A percentile compares a stretch with the other conserved stretches of the same genome.
Conservation (phyloP, 2,797 vertebrate species). For the Pseudochirops cupreus region DNA sequence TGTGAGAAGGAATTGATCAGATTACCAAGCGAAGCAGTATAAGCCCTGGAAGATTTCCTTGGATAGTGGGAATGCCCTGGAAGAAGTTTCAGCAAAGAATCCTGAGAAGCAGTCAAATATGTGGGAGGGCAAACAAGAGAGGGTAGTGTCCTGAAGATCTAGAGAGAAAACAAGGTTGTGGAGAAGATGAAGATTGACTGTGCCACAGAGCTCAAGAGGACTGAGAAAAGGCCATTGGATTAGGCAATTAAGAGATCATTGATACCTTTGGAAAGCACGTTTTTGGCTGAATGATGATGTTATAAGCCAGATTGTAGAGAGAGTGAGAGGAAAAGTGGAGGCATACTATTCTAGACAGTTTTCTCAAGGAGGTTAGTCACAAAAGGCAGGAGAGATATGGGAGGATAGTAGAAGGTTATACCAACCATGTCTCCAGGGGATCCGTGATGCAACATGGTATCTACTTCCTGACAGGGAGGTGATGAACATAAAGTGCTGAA, state of each 20-base stretch:
- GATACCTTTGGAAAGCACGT: background rate
- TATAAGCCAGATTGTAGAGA: background rate
- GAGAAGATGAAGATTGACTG: background rate
- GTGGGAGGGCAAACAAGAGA: background rate
- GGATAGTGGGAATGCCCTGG: background rate
- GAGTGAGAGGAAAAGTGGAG: too few relatives aligned
- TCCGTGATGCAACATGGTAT: background rate
- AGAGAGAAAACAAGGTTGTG: background rate
- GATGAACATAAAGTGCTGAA: background rate
- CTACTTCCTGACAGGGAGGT: background rate
- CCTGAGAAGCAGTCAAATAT: background rate
- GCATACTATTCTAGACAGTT: too few relatives aligned
- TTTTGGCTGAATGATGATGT: background rate
- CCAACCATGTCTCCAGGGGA: background rate
- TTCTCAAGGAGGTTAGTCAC: background rate
- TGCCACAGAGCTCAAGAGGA: background rate
- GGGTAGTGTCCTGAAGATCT: background rate
- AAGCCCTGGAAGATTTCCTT: background rate
- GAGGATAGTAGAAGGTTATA: background rate
- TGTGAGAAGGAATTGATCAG: background rate
- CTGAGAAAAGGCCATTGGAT: background rate
- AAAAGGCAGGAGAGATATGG: background rate
- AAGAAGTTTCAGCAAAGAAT: background rate
- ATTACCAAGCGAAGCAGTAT: background rate
- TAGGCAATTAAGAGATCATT: background rate